These are phyloP conservation scores for Malacoraja senta DNA, from an alignment of 2,797 vertebrate genomes.

Conservation along the genomic window DNA sequence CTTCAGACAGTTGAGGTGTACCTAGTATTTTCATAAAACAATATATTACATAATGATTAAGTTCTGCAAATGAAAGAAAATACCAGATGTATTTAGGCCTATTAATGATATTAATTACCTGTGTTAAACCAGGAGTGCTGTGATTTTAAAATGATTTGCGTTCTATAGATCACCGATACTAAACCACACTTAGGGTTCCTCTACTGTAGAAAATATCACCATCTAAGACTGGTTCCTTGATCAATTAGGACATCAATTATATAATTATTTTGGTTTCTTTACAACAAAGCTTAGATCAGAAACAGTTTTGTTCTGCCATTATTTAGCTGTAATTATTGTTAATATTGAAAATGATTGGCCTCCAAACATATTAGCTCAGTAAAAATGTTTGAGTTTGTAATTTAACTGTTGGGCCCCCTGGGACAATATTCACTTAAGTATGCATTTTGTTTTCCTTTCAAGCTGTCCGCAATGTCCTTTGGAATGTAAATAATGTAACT, in stretches of 20 bases:
- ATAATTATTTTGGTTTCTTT: conserved; percentile 35
- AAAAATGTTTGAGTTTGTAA: conserved; percentile 40
- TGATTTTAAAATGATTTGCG: conserved; percentile 37
- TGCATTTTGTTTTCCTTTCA: conserved; percentile 59
- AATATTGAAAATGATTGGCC: conserved; percentile 31
- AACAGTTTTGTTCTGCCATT: conserved; percentile 17
- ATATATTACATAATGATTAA: conserved; percentile 18
- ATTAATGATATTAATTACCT: conserved; percentile 33
- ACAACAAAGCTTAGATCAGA: conserved; percentile 32
- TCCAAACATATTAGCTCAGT: conserved; percentile 43
- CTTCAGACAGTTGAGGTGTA: conserved; percentile 16
- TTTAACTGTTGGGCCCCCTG: conserved; percentile 63
- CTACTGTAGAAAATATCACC: conserved; percentile 31
- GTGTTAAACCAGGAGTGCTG: conserved; percentile 37
- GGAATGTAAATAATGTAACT: conserved; percentile 70
- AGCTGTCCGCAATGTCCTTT: conserved; percentile 53
- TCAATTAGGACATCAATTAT: conserved; percentile 32
- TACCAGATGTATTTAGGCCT: conserved; percentile 15
- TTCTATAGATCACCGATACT: conserved; percentile 36
- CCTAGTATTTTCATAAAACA: conserved; percentile 25
- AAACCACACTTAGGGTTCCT: conserved; percentile 31
- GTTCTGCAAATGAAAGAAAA: conserved; percentile 24
- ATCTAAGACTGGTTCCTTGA: conserved; percentile 36
- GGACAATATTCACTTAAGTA: conserved; percentile 57
- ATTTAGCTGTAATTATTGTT: conserved; percentile 39